Base-by-base conservation (phyloP, 2,888 invertebrate genomes). In the Drosophila ezoana region DNA sequence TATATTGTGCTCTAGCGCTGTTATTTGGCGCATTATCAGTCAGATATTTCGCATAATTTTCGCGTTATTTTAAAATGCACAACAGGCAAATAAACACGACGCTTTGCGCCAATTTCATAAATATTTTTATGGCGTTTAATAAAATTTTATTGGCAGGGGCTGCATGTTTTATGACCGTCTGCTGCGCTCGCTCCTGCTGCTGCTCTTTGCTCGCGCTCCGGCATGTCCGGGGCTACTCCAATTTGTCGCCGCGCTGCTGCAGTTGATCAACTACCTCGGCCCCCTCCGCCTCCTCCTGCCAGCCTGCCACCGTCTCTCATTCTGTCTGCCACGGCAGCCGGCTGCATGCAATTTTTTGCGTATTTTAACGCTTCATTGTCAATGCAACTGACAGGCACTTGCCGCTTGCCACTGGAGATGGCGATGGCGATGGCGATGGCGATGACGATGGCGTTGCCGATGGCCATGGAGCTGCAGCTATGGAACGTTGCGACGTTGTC, bases 51-150 rank as follows among this genome's bases (percentile, higher is more conserved):
- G 78, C 73, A 78, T 80, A 83, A 83, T 85, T 82, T 85, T 77
- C 72, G 49, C 80, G 73, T 83, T 83, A 85, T 80, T 78, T 82
- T 78, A 70, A 80, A 86, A 81, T 74, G 74, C 80, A 80, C 76
- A 72, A 72, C 76, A 62, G 63, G 67, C 73, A 76, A 73, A 86
- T 80, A 85, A 83, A 80, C 80, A 77, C 65, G 68, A 47, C 67
- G 79, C 80, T 75, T 76, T 80, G 82, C 72, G 81, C 81, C 87
- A 85, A 80, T 85, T 85, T 87, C 80, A 80, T 78, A 85, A 85
- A 84, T 85, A 84, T 80, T 87, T 84, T 85, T 84, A 85, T 85
- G 87, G 85, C 76, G 85, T 82, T 85, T 84, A 76, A 87, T 85
- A 87, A 85, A 85, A 81, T 87, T 85, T 80, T 85, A 85, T 85